A percentile compares a stretch with the other conserved stretches of the same genome.
Evolutionary conservation across 2,888 invertebrate species (phyloP).

Genomic region (Gymnoscelis rufifasciata): DNA sequence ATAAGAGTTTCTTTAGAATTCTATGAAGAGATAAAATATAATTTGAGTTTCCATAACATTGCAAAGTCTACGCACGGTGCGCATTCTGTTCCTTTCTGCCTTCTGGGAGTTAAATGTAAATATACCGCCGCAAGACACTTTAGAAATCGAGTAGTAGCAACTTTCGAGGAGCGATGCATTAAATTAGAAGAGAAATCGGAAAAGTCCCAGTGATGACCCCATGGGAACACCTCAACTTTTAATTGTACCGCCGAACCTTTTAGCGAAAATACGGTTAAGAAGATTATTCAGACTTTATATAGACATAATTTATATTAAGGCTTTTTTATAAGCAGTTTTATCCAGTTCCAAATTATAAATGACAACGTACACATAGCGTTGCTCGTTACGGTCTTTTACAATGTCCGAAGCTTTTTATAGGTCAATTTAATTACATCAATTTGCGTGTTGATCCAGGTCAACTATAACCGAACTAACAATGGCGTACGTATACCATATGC

Average conservation of each 20-base stretch:
- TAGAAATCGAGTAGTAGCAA: constrained; percentile 25
- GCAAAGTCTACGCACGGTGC: constrained; percentile 52
- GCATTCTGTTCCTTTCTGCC: constrained; percentile 58
- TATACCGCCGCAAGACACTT: constrained; percentile 30
- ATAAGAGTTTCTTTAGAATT: not conserved
- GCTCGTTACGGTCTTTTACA: not conserved
- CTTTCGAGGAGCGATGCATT: not conserved
- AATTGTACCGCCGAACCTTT: no score
- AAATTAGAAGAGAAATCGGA: not conserved
- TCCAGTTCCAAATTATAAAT: no score
- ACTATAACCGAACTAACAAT: not conserved
- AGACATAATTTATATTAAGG: no score
- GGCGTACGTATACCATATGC: not conserved
- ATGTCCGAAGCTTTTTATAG: constrained; percentile 1
- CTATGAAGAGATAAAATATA: not conserved
- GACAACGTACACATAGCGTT: no score
- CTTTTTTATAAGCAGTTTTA: no score
- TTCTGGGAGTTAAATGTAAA: constrained; percentile 47
- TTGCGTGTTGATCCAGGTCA: not conserved
- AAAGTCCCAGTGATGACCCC: constrained; percentile 2
- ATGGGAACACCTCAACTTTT: constrained; percentile 8
- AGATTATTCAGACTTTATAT: no score
- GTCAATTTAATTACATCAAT: not conserved
- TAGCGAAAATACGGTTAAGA: no score
- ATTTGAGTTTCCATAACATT: constrained; percentile 26